Evolutionary conservation across 1,140 invertebrate genomes (phyloP), one percentile per base, ranked within the genome.

Genomic region (Hylyphantes graminicola): DNA sequence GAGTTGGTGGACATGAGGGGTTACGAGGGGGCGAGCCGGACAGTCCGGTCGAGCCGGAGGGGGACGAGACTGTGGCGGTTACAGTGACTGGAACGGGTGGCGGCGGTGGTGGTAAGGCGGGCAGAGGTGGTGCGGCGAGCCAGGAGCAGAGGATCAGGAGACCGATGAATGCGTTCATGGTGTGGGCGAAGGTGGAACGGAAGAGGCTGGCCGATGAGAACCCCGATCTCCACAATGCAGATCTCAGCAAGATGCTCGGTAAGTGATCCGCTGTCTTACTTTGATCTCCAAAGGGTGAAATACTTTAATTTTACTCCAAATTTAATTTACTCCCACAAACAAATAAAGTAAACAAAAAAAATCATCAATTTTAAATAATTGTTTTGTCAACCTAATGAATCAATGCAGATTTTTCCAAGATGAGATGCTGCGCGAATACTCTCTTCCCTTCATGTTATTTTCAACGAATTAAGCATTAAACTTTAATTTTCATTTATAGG

Each of bases 161-260:
- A 85, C 96, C 96, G 2, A 97, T 97, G 96, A 97, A 97, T 89
- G 96, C 96, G 0, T 97, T 97, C 90, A 87, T 87, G 87, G 96
- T 97, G 70, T 97, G 96, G 96, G 96, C 96, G 78, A 97, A 97
- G 91, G 95, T 96, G 85, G 96, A 97, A 90, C 91, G 96, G 79
- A 97, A 97, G 90, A 95, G 96, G 88, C 90, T 97, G 89, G 96
- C 96, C 68, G 96, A 97, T 89, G 96, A 97, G 91, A 97, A 97
- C 92, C 96, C 96, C 2, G 96, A 97, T 91, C 92, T 97, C 17
- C 96, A 97, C 89, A 97, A 97, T 89, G 96, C 96, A 13, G 96
- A 97, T 91, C 92, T 97, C 88, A 96, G 95, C 91, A 97, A 97
- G 92, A 97, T 97, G 95, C 93, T 97, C 89, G 96, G 96, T 97